Base-by-base conservation (phyloP, 2,113 vertebrate species). In the Microcebus griseorufus region DNA sequence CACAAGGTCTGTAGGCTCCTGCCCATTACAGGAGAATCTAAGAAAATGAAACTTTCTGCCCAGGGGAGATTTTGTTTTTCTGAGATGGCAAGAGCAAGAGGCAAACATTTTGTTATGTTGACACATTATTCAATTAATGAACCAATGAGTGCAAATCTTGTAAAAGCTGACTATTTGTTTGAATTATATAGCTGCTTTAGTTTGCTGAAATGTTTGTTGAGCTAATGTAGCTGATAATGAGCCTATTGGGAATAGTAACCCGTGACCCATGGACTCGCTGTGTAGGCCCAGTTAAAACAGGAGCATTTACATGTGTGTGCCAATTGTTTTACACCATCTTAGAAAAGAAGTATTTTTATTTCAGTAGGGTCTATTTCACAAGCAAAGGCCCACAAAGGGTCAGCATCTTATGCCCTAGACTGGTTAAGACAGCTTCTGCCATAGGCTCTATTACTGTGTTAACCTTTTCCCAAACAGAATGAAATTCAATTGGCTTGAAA, bases 101-200 rank as follows among this genome's bases (percentile, higher is more conserved):
- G 92, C 94, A 76, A 86, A 80, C 34, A 16, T 95, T 97, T 94
- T 89, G 96, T 95, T 96, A 76, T 87, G 90, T 93, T 90, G 96
- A 96, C 96, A 98, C 53, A 7, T 96, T 62, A 96, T 96, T 97
- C 90, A 96, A 20, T 97, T 97, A 97, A 92, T 5, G 18, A 83
- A 34, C 82, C 73, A 51, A 58, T 81, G 92, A 91, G 87, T 78
- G 72, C 93, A 95, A 95, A 97, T 97, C 89, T 78, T 86, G 37
- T 13, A 18, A 94, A 94, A 87, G 58, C 92, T 81, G 58, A 72
- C 94, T 85, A 0, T 95, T 96, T 88, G 93, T 97, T 92, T 88
- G 67, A 62, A 80, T 97, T 70, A 70, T 25, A 37, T 14, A 75
- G 76, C 92, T 37, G 53, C 80, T 95, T 42, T 83, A 27, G 78